Evolutionary conservation across 2,888 invertebrate species (phyloP).

Genomic region (Sarcophaga variegata): DNA sequence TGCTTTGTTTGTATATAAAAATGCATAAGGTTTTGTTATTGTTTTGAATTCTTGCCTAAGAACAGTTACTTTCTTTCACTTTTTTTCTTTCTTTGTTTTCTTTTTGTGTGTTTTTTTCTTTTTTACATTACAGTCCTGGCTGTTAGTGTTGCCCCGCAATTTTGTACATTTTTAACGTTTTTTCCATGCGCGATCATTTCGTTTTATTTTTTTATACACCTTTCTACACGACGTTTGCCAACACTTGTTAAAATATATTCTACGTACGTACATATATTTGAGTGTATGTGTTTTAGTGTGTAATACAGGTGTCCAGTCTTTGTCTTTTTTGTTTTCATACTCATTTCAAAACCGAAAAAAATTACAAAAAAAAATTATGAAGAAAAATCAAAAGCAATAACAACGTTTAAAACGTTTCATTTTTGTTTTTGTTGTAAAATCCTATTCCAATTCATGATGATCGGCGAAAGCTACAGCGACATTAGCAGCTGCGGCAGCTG

Average conservation of each 20-base stretch:
- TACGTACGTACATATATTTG: neutral
- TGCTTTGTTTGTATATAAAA: neutral
- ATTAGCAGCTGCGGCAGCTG: constrained; percentile 77
- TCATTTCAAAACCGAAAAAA: constrained; percentile 10
- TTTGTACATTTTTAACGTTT: constrained; percentile 39
- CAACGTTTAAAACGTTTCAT: constrained; percentile 33
- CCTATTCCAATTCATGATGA: constrained; percentile 67
- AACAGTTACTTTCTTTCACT: constrained; percentile 24
- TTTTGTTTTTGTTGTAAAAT: constrained; percentile 13
- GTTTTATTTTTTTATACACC: constrained; percentile 8
- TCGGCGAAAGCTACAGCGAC: constrained; percentile 75
- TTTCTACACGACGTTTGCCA: neutral
- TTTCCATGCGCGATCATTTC: constrained; percentile 15
- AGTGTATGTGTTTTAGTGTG: neutral
- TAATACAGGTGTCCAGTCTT: neutral
- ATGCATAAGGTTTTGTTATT: constrained; percentile 14
- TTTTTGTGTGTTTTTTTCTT: neutral
- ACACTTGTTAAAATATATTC: neutral
- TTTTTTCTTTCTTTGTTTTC: constrained; percentile 1
- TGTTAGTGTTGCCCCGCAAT: constrained; percentile 1
- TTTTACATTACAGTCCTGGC: neutral
- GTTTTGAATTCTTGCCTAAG: constrained; percentile 33
- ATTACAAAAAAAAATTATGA: constrained; percentile 12
- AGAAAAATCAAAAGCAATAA: constrained; percentile 1
- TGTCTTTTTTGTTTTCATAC: constrained; percentile 26